Evolutionary conservation across 2,888 invertebrate species (phyloP).

Genomic region (Melanophora roralis): DNA sequence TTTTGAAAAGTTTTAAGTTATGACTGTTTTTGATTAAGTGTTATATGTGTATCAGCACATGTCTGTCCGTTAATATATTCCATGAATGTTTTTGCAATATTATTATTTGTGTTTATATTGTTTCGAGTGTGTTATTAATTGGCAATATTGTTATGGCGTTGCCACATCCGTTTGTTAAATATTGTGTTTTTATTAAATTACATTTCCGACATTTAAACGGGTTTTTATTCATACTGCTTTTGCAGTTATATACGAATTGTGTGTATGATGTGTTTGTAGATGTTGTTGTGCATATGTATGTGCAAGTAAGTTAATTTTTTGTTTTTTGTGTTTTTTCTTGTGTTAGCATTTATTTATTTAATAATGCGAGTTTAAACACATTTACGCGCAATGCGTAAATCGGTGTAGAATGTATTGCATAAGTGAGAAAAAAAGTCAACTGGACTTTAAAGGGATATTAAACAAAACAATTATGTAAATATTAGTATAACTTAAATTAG

Average conservation of each 20-base stretch:
- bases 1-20: too few relatives aligned
- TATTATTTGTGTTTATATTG: neutral
- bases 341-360: slow-evolving; percentile 15
- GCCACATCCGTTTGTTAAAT: slow-evolving; percentile 64
- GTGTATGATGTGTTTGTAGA: neutral
- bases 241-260: neutral
- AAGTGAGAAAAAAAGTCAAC: slow-evolving; percentile 45
- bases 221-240: neutral
- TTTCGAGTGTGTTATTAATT: slow-evolving; percentile 56
- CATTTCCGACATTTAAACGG: slow-evolving; percentile 57
- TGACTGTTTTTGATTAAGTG: neutral
- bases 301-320: neutral
- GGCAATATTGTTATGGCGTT: slow-evolving; percentile 62
- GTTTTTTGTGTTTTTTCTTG: neutral
- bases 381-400: slow-evolving; percentile 68
- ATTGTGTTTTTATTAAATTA: slow-evolving; percentile 56
- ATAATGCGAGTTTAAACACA: slow-evolving; percentile 45
- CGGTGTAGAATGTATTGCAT: slow-evolving; percentile 64
- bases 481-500: slow-evolving; percentile 6
- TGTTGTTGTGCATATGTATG: neutral
- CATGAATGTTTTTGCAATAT: too few relatives aligned
- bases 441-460: slow-evolving; percentile 35
- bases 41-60: neutral
- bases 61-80: neutral
- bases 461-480: neutral